Evolutionary conservation across 2,888 invertebrate species (phyloP).

Genomic region (Papilio demoleus): DNA sequence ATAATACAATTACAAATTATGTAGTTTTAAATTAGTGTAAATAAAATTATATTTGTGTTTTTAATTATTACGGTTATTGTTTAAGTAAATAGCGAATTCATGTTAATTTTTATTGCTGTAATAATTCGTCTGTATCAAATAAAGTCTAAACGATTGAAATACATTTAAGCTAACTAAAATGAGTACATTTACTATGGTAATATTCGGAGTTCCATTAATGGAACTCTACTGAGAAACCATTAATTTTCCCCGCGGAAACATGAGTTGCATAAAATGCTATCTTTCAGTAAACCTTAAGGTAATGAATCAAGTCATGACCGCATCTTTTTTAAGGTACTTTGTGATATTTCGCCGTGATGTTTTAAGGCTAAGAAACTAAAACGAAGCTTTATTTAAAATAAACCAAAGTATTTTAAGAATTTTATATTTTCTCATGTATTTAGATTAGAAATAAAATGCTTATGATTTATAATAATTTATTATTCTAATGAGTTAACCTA

Average conservation of each 20-base stretch:
- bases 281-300: conserved; percentile 53
- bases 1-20: not conserved
- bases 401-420: not conserved
- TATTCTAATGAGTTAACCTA: conserved; percentile 22
- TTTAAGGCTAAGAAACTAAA: not conserved
- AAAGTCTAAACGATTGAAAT: not conserved
- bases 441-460: conserved; percentile 23
- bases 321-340: conserved; percentile 38
- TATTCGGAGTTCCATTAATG: conserved; percentile 54
- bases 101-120: not conserved
- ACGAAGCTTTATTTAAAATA: not conserved
- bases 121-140: not conserved
- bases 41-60: not conserved
- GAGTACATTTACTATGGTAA: conserved; percentile 25
- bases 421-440: no score
- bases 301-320: conserved; percentile 61
- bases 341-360: not conserved
- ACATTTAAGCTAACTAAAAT: conserved; percentile 1
- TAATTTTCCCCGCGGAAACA: conserved; percentile 68
- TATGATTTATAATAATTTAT: conserved; percentile 34
- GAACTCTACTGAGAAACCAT: conserved; percentile 64
- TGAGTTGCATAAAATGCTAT: conserved; percentile 65
- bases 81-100: not conserved
- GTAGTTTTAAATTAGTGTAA: no score
- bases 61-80: not conserved